Conservation (phyloP, 2,888 invertebrate species). For the Melanchra persicariae region DNA sequence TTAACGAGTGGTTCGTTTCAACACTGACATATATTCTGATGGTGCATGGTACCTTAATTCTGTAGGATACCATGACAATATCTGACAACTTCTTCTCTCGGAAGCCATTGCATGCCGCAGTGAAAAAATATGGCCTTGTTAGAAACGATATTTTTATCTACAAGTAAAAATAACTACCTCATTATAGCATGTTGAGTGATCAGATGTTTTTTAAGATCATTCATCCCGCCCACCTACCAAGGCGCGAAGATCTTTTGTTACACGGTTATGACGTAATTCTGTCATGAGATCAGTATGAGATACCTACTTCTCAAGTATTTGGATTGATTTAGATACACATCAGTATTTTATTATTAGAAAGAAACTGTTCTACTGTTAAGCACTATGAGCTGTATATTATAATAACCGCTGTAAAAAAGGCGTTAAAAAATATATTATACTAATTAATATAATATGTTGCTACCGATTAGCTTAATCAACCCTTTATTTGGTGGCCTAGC, state of each 20-base stretch:
- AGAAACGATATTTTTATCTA: not conserved
- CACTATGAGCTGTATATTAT: no score
- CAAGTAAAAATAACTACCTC: slow-evolving; percentile 26
- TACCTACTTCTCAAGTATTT: no score
- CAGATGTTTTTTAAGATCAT: not conserved
- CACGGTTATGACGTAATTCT: slow-evolving; percentile 6
- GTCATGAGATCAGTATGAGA: not conserved
- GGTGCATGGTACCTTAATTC: not conserved
- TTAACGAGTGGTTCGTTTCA: not conserved
- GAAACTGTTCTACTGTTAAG: no score
- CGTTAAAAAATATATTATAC: no score
- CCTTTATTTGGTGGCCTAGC: no score
- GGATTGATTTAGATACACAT: no score
- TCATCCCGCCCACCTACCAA: not conserved
- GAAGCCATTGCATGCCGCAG: no score
- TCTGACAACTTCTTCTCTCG: not conserved
- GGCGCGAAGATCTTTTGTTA: slow-evolving; percentile 15
- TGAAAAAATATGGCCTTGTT: not conserved
- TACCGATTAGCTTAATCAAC: no score
- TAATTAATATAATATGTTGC: no score
- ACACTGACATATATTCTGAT: no score
- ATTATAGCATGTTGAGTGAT: slow-evolving; percentile 25
- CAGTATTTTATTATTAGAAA: no score
- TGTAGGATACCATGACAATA: not conserved
- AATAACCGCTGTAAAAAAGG: no score